A percentile compares a stretch with the other conserved stretches of the same genome.
These are phyloP conservation scores for Caenorhabditis sp. DNA, from an alignment of 2,888 invertebrate genomes.

Conservation along the genomic window DNA sequence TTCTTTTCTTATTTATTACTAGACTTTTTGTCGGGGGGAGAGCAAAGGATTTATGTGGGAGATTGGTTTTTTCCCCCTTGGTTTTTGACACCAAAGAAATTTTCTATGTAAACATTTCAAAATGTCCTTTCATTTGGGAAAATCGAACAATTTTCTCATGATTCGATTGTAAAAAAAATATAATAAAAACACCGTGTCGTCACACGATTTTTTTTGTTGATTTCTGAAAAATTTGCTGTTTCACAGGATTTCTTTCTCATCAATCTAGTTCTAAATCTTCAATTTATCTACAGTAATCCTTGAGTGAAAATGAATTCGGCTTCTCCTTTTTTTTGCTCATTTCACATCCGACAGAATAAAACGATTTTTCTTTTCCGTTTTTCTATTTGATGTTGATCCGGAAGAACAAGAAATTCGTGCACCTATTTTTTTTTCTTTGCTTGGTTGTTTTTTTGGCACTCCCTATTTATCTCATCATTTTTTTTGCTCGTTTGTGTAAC, in stretches of 20 bases:
- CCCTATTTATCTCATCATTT: neutral
- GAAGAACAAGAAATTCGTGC: neutral
- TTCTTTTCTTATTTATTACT: neutral
- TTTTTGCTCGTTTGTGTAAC: neutral
- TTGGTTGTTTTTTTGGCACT: neutral
- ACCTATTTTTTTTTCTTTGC: too few species aligned
- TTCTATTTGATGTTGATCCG: neutral
- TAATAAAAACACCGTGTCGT: neutral
- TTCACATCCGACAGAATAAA: neutral
- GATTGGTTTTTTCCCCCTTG: too few species aligned
- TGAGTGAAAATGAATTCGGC: neutral
- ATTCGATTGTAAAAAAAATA: neutral
- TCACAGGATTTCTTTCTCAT: neutral
- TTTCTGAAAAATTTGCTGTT: neutral
- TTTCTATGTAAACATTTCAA: neutral
- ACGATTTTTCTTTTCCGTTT: slow-evolving; percentile 1
- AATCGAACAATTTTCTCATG: neutral
- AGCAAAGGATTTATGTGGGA: neutral
- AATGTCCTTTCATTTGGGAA: neutral
- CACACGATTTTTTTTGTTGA: neutral
- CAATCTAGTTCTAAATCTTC: neutral
- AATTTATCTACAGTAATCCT: neutral
- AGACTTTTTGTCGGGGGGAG: too few species aligned
- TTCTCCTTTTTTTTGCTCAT: too few species aligned
- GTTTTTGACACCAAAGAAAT: neutral